Base-by-base conservation (phyloP, 2,113 vertebrate species). In the Dicentrarchus labrax region DNA sequence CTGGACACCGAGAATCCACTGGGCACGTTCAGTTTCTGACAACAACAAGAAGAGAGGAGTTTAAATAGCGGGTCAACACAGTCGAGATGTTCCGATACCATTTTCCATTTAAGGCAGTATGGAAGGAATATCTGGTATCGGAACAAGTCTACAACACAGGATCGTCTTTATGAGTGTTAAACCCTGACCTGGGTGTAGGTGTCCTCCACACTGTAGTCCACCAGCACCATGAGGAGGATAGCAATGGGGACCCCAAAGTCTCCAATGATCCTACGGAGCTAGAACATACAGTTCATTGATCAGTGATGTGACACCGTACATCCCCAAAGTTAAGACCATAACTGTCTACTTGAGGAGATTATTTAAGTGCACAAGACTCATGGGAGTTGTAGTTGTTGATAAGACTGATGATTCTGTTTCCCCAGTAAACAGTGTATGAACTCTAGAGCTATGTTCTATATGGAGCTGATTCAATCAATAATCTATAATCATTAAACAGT, bases 241-340 rank as follows among this genome's bases (percentile, higher is more conserved):
- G 98, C 97, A 0, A 99, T 98, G 47, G 98, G 98, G 30, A 99
- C 98, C 3, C 98, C 98, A 0, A 99, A 99, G 92, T 99, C 98
- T 70, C 98, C 98, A 0, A 99, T 99, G 78, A 98, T 95, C 66
- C 98, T 94, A 10, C 98, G 97, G 7, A 98, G 94, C 98, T 99
- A 90, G 79, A 79, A 73, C 53, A 91, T 11, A 86, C 3, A 85
- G 12, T 19, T 10, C 12, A 0, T 15, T 48, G 54, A 59, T 48
- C 50, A 38, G 60, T 21, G 16, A 39, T 10, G 6, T 43, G 38
- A 41, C 38, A 17, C 13, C 54, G 6, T 12, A 24, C 54, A 57
- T 36, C 24, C 24, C 13, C 6, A 21, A 50, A 57, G 24, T 16
- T 60, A 1, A 15, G 51, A 71, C 24, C 2, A 36, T n/a, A 17